A percentile compares a stretch with the other conserved stretches of the same genome.
These are phyloP conservation scores for Seira sanloemensis DNA, from an alignment of 2,888 invertebrate genomes.

Conservation along the genomic window DNA sequence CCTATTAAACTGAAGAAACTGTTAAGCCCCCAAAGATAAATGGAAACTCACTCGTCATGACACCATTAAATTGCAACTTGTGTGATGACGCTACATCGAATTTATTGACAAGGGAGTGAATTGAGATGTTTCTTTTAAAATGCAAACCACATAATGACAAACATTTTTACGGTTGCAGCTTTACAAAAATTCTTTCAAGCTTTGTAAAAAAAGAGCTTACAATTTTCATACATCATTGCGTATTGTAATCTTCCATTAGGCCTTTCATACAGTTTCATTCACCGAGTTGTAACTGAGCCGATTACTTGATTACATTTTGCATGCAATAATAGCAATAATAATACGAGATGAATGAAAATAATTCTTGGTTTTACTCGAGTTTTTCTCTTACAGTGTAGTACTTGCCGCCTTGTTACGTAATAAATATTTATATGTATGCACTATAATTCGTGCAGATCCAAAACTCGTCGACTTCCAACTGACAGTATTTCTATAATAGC, in stretches of 20 bases:
- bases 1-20: slow-evolving; percentile 8
- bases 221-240: too few species aligned
- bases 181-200: too few species aligned
- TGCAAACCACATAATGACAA: not conserved
- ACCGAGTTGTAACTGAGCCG: not conserved
- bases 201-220: too few species aligned
- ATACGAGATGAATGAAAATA: not conserved
- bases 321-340: not conserved
- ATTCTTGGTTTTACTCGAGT: too few species aligned
- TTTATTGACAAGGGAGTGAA: slow-evolving; percentile 39
- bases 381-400: too few species aligned
- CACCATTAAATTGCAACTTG: slow-evolving; percentile 48
- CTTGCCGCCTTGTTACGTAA: too few species aligned
- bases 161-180: not conserved
- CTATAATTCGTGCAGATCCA: too few species aligned
- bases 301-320: not conserved
- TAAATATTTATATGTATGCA: too few species aligned
- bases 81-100: not conserved
- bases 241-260: too few species aligned
- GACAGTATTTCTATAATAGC: too few species aligned
- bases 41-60: slow-evolving; percentile 45
- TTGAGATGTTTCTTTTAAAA: slow-evolving; percentile 13
- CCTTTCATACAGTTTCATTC: too few species aligned
- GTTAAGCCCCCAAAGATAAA: slow-evolving; percentile 10
- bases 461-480: too few species aligned